phyloP scores from a whole-genome alignment of 2,113 vertebrate species.

The Ancistrus triradiatus region DNA sequence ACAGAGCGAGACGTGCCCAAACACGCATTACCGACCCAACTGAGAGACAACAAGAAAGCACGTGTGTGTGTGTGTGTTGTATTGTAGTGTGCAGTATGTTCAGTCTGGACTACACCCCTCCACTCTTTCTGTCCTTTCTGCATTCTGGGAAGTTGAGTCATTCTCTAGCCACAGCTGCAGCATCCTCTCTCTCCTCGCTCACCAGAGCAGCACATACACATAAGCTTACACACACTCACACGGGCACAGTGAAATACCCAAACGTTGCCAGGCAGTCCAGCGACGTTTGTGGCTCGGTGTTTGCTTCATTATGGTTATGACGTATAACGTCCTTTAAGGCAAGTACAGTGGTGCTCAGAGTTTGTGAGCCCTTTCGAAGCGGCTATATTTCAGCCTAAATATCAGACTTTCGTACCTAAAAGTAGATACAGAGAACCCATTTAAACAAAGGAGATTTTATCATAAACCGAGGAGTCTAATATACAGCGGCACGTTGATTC shows the following conservation, averaged over 20 bases:
- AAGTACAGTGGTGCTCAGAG: no score
- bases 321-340: no score
- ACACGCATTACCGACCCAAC: constrained; percentile 7
- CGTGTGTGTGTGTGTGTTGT: background rate
- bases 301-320: background rate
- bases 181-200: constrained; percentile 9
- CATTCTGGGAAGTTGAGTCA: constrained; percentile 38
- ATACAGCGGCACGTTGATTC: no score
- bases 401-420: no score
- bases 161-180: constrained; percentile 36
- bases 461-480: no score
- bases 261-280: background rate
- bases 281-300: background rate
- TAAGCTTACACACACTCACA: background rate
- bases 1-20: constrained; percentile 11
- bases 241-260: background rate
- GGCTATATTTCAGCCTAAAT: no score
- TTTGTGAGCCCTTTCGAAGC: no score
- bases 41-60: background rate
- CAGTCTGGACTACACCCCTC: constrained; percentile 15
- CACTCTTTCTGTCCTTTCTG: constrained; percentile 22
- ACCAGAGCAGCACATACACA: background rate
- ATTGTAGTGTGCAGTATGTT: background rate
- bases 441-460: no score
- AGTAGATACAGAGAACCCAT: no score